Percentiles rank a stretch among this genome's conserved stretches.
These are phyloP conservation scores for Acanthopleura granulata DNA, from an alignment of 2,888 invertebrate genomes.

Conservation along the genomic window DNA sequence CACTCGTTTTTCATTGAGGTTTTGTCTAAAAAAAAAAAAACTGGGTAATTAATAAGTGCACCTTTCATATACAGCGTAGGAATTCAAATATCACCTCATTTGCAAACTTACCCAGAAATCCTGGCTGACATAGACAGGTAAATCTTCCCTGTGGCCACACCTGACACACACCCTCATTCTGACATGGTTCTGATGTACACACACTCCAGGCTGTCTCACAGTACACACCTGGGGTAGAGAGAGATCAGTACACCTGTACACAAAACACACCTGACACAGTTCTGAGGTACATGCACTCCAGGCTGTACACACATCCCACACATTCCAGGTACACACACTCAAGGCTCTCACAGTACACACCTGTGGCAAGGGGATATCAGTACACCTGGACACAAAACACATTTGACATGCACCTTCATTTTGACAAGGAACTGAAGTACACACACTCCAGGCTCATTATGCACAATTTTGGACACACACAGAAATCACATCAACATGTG, in stretches of 20 bases:
- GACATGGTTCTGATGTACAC: conserved; percentile 6
- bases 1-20: no score
- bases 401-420: background rate
- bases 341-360: background rate
- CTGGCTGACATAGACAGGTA: background rate
- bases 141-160: background rate
- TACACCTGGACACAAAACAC: background rate
- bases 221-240: background rate
- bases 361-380: background rate
- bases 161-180: background rate
- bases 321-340: conserved; percentile 12
- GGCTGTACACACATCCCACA: no score
- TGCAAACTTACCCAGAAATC: background rate
- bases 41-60: no score
- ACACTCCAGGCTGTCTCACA: conserved; percentile 2
- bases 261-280: background rate
- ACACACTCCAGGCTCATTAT: background rate
- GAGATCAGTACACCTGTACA: background rate
- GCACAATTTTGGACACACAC: no score
- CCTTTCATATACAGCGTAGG: no score
- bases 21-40: no score
- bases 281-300: conserved; percentile 6
- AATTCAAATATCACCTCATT: no score
- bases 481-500: no score
- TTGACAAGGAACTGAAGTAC: background rate